Base-by-base conservation (phyloP, 2,888 invertebrate species). In the Biston betularia region DNA sequence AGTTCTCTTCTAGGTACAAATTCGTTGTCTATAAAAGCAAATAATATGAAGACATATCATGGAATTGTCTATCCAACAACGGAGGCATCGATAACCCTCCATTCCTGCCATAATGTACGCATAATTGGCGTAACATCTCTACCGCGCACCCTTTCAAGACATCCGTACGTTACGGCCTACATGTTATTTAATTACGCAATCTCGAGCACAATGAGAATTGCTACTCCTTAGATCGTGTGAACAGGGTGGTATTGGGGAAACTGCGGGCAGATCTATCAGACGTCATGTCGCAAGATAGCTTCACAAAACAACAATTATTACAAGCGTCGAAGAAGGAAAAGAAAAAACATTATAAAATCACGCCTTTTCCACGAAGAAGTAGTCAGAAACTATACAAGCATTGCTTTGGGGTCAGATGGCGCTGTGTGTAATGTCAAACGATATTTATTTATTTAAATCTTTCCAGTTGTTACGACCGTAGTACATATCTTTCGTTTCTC, bases 131-230 rank as follows among this genome's bases (percentile, higher is more conserved):
- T 89, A 90, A 89, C 93, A 92, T 93, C 92, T 90, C 92, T 88
- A 89, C 86, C 89, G 88, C 85, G 85, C 88, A 92, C 93, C 93
- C 92, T 93, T 91, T 92, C 90, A 92, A 92, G 91, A 89, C 89
- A 85, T 85, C 85, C 87, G 88, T 88, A 92, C 88, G 89, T 90
- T 87, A 89, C 86, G 85, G 89, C 88, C 89, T 92, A 91, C 91
- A 92, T 93, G 90, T 93, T 93, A 93, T 93, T 93, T 93, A 93
- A 93, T 93, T 93, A 93, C 89, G 84, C 88, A 92, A 92, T 92
- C 92, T 89, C 86, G 89, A 67, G 84, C 81, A 93, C 92, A 92
- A 92, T 93, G 89, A 85, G 89, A 89, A 86, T 89, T 87, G 87
- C 85, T 81, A 87, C 88, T 88, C 87, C 85, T 86, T 85, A 50